phyloP scores from a whole-genome alignment of 2,888 invertebrate genomes.

The Siphlonurus alternatus region DNA sequence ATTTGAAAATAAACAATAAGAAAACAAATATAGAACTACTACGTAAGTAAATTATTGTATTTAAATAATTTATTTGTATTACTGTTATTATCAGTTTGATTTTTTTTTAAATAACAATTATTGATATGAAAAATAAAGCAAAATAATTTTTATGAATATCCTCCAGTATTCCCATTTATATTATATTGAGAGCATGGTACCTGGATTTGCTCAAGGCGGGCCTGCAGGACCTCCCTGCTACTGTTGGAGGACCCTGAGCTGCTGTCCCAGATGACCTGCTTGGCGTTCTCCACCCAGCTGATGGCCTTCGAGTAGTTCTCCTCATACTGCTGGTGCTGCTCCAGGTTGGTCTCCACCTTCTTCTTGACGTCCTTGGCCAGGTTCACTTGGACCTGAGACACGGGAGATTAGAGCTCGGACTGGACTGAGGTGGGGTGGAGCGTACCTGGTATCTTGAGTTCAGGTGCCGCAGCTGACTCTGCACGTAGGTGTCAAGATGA shows the following conservation, averaged over 20 bases:
- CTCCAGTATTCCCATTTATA: too few species aligned
- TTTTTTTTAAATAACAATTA: too few species aligned
- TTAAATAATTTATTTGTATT: too few species aligned
- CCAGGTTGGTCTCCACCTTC: conserved; percentile 75
- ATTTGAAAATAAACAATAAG: too few species aligned
- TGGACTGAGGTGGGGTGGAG: too few species aligned
- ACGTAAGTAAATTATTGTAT: too few species aligned
- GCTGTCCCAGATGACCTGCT: conserved; percentile 62
- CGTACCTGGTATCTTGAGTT: conserved; percentile 68
- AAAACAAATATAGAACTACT: too few species aligned
- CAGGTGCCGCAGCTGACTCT: conserved; percentile 67
- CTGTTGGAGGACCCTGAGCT: conserved; percentile 62
- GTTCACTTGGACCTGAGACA: conserved; percentile 50
- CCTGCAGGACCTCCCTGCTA: conserved; percentile 60
- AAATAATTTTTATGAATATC: too few species aligned
- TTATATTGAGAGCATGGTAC: too few species aligned
- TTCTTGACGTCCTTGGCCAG: conserved; percentile 77
- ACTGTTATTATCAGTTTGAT: too few species aligned
- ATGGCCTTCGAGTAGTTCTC: conserved; percentile 57
- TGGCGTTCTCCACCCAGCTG: conserved; percentile 75
- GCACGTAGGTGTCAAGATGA: conserved; percentile 73
- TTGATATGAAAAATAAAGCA: too few species aligned
- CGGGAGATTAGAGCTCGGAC: too few species aligned
- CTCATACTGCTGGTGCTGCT: conserved; percentile 69
- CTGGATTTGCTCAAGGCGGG: conserved; percentile 44